Percentiles rank a stretch among this genome's conserved stretches.
Conservation (phyloP, 2,113 vertebrate species). For the Campylomormyrus tamandua region DNA sequence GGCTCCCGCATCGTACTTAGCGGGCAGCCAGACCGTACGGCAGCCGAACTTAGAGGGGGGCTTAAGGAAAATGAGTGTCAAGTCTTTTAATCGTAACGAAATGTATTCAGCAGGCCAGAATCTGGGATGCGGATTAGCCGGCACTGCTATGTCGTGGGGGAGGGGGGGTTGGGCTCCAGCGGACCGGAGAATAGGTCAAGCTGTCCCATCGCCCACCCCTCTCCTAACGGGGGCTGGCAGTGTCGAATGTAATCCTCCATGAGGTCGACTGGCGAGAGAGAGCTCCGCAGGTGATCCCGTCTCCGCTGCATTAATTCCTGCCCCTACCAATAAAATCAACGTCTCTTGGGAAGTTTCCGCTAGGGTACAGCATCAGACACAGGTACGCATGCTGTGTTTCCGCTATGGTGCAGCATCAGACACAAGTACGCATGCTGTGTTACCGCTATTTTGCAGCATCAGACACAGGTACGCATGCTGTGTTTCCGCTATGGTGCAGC, state of each 20-base stretch:
- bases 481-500: too few relatives aligned
- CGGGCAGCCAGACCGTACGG: slow-evolving; percentile 45
- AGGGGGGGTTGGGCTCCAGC: slow-evolving; percentile 49
- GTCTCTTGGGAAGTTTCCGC: neutral
- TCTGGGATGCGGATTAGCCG: slow-evolving; percentile 54
- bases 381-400: neutral
- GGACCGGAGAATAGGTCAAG: slow-evolving; percentile 48
- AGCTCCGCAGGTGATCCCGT: slow-evolving; percentile 1
- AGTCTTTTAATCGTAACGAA: slow-evolving; percentile 62
- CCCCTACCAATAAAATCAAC: neutral
- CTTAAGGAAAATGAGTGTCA: slow-evolving; percentile 58
- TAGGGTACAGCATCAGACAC: too few relatives aligned
- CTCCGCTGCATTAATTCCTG: slow-evolving; percentile 2
- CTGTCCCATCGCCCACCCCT: slow-evolving; percentile 44
- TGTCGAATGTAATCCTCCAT: slow-evolving; percentile 41
- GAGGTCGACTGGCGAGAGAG: slow-evolving; percentile 27
- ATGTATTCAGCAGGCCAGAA: slow-evolving; percentile 44
- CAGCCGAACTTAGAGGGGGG: slow-evolving; percentile 52
- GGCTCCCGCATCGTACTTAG: slow-evolving; percentile 62
- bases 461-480: too few relatives aligned
- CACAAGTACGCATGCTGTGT: too few relatives aligned
- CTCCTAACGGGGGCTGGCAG: slow-evolving; percentile 43
- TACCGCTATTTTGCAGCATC: too few relatives aligned
- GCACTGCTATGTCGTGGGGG: slow-evolving; percentile 33
- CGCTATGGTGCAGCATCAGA: too few relatives aligned